Base-by-base conservation (phyloP, 2,113 vertebrate species). In the Rhea pennata region DNA sequence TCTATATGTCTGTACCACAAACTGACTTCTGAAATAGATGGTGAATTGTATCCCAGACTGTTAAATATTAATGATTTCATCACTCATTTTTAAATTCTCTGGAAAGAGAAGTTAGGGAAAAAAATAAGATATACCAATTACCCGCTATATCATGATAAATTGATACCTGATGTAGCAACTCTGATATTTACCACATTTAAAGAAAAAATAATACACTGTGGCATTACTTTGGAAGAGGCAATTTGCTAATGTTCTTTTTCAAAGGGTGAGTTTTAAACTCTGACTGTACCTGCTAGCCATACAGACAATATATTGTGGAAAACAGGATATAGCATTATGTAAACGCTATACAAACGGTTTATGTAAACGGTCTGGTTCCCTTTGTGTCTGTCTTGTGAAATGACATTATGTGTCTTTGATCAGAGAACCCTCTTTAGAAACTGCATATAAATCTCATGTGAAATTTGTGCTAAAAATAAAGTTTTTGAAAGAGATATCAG, bases 21-120 rank as follows among this genome's bases (percentile, higher is more conserved):
- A 23, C 39, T 79, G 79, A 90, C 44, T 95, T 86, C 36, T 70
- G 65, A 89, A 84, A 40, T 80, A 8, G 20, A 73, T 70, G 48
- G 67, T 85, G 36, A 65, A 1, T 58, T 26, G 7, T 48, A 53
- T 95, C 59, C 15, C 13, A 66, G 86, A 62, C 33, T 88, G 72
- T 70, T 90, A 26, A 2, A 15, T 86, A 77, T 77, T 90, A 80
- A 77, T 86, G 9, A 77, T 44, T 86, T 86, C 58, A 54, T 90
- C 6, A 0, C 69, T 80, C 9, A 15, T 8, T 84, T 61, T 79
- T 53, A 72, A 7, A 36, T 76, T 89, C 53, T 71, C 58, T 85
- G 58, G 62, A 59, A 91, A 78, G 20, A 27, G 16, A 62, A 56
- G 84, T 87, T 72, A 23, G 7, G 14, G 22, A 7, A 1, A 39